A percentile compares a stretch with the other conserved stretches of the same genome.
phyloP scores from a whole-genome alignment of 2,888 invertebrate species.

The Netelia fuscicornis region DNA sequence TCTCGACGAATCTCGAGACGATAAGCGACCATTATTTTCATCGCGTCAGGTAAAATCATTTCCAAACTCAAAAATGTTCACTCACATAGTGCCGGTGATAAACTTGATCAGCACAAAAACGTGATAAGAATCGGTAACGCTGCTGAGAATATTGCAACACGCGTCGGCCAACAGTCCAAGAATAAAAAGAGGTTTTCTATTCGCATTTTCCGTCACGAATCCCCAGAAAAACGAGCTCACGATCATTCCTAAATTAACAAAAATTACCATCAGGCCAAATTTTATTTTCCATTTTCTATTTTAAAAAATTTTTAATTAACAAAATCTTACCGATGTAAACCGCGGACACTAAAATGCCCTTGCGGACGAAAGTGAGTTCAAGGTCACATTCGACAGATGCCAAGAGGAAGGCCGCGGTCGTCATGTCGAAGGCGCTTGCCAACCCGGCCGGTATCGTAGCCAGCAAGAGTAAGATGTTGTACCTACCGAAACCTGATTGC shows the following conservation, averaged over 20 bases:
- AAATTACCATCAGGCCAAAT: neutral
- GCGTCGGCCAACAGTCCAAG: slow-evolving; percentile 89
- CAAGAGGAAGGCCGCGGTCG: slow-evolving; percentile 90
- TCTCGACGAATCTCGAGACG: neutral
- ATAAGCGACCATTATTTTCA: neutral
- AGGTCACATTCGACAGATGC: slow-evolving; percentile 92
- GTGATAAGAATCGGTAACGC: slow-evolving; percentile 89
- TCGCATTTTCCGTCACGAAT: slow-evolving; percentile 90
- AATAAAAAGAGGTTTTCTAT: slow-evolving; percentile 89
- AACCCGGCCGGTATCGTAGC: slow-evolving; percentile 88
- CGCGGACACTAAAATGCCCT: slow-evolving; percentile 90
- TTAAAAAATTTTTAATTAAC: neutral
- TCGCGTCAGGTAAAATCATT: neutral
- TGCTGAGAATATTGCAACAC: slow-evolving; percentile 88
- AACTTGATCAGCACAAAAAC: slow-evolving; percentile 90
- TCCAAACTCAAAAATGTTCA: slow-evolving; percentile 68
- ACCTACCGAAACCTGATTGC: slow-evolving; percentile 87
- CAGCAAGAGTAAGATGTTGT: slow-evolving; percentile 88
- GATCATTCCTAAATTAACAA: slow-evolving; percentile 89
- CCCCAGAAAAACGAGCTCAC: slow-evolving; percentile 92
- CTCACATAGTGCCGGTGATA: slow-evolving; percentile 91
- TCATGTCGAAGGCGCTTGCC: slow-evolving; percentile 90
- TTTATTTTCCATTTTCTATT: slow-evolving; percentile 4
- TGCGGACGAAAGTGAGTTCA: slow-evolving; percentile 88
- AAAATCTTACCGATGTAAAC: slow-evolving; percentile 88